A percentile compares a stretch with the other conserved stretches of the same genome.
phyloP scores from a whole-genome alignment of 2,888 invertebrate genomes.

The Tiliacea citrago region DNA sequence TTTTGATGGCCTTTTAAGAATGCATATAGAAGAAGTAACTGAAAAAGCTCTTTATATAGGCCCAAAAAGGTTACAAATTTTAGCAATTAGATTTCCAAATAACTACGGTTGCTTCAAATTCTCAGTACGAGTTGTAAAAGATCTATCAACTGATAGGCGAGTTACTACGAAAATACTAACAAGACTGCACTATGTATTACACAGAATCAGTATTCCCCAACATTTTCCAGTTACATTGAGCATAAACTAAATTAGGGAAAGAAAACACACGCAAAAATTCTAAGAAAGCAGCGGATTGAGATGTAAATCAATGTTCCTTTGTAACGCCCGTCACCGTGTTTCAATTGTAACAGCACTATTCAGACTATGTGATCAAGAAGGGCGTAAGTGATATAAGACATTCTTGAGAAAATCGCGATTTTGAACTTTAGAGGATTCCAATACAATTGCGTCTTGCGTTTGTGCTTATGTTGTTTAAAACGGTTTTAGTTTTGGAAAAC shows the following conservation, averaged over 20 bases:
- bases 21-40: too few species aligned
- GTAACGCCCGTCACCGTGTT: slow-evolving; percentile 62
- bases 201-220: slow-evolving; percentile 14
- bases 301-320: slow-evolving; percentile 72
- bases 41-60: background rate
- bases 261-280: slow-evolving; percentile 61
- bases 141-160: slow-evolving; percentile 9
- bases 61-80: background rate
- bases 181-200: slow-evolving; percentile 8
- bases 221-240: slow-evolving; percentile 39
- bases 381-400: slow-evolving; percentile 9
- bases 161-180: slow-evolving; percentile 4
- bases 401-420: background rate
- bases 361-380: slow-evolving; percentile 49
- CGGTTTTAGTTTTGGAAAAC: background rate
- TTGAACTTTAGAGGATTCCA: background rate
- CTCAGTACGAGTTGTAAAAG: background rate
- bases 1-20: too few species aligned
- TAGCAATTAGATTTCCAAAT: background rate
- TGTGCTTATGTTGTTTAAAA: background rate
- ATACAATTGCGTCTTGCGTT: background rate
- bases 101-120: background rate
- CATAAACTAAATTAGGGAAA: slow-evolving; percentile 40
- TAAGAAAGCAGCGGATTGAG: slow-evolving; percentile 59
- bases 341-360: slow-evolving; percentile 69